These are phyloP conservation scores for Lepidurus apus DNA, from an alignment of 1,140 invertebrate species.

Conservation along the genomic window DNA sequence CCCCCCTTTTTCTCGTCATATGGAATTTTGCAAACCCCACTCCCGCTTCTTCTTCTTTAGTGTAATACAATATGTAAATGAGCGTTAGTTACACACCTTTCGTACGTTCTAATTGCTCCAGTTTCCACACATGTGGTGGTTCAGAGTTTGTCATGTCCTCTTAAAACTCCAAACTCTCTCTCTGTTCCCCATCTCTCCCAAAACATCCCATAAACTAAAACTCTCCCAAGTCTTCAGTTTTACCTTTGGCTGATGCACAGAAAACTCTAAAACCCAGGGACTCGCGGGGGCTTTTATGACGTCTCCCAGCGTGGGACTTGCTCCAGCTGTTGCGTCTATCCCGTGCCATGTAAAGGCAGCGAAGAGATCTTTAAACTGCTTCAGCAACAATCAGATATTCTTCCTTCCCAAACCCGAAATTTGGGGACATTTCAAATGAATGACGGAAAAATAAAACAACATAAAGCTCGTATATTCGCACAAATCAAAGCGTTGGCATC, in stretches of 20 bases:
- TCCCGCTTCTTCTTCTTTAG: not conserved
- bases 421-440: not conserved
- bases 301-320: constrained; percentile 16
- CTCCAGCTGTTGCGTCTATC: constrained; percentile 18
- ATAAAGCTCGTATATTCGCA: not conserved
- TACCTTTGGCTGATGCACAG: constrained; percentile 3
- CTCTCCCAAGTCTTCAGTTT: not conserved
- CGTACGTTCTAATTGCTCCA: not conserved
- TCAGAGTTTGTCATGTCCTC: not conserved
- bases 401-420: not conserved
- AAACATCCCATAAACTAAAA: not conserved
- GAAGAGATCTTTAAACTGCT: not conserved
- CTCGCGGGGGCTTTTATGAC: not conserved
- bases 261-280: not conserved
- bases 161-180: not conserved
- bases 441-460: not conserved
- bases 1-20: not conserved
- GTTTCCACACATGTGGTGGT: not conserved
- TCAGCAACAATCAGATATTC: constrained; percentile 19
- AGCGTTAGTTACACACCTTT: not conserved
- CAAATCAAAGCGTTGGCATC: not conserved
- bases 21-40: not conserved
- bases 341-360: not conserved
- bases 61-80: not conserved
- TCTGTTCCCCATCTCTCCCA: not conserved